Base-by-base conservation (phyloP, 1,140 invertebrate genomes). In the Drosophila hydei region DNA sequence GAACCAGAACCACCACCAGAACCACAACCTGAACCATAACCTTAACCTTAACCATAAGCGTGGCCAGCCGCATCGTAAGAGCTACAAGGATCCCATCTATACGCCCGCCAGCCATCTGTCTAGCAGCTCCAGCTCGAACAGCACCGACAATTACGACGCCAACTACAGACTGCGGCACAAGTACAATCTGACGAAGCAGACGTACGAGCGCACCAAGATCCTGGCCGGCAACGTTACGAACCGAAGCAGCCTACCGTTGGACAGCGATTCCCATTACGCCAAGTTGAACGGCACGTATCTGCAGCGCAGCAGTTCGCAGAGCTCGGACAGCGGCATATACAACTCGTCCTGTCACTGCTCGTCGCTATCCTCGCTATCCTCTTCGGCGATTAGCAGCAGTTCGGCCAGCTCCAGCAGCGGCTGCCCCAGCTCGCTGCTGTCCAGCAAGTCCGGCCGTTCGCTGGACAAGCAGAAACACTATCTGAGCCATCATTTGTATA, bases 401-500 rank as follows among this genome's bases (percentile, higher is more conserved):
- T 84, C 80, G 69, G 71, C 72, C 14, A 75, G 73, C 45, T 87
- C 80, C 4, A 85, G 79, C 12, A 84, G 89, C 47, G 76, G 81
- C 19, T 87, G 85, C 27, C 75, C 77, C 43, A 71, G 70, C 14
- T 90, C 89, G 0, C 21, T 76, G 23, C 18, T 69, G 5, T 89
- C 90, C 0, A 84, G 76, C 38, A 83, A 77, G 30, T 94, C 89
- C 80, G 93, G 90, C 63, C 93, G 93, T 77, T 91, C 93, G 83
- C 7, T 92, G 92, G 68, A 94, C 92, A 92, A 93, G 91, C 79
- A 94, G 92, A 92, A 84, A 62, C 78, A 92, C 67, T 94, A 94
- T 62, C 91, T 94, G 23, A 92, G 93, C 62, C 93, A 94, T 72
- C 94, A 94, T 69, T 90, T 94, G 16, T 93, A 93, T 50, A 93